Percentiles rank a stretch among this genome's conserved stretches.
These are phyloP conservation scores for Sorex maritimensis DNA, from an alignment of 2,797 vertebrate genomes.

Conservation along the genomic window DNA sequence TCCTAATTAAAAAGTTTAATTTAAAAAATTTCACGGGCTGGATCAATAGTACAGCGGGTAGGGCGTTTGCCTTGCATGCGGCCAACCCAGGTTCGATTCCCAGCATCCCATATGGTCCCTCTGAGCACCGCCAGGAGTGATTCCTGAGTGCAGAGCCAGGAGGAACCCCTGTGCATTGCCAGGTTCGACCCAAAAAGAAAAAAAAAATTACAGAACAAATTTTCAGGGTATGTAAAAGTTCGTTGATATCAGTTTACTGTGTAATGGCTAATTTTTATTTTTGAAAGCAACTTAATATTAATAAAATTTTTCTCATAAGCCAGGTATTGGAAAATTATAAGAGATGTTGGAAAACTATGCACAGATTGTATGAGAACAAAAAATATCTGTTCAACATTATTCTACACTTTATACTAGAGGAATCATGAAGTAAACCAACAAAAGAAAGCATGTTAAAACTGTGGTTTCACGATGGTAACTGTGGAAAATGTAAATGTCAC, in stretches of 20 bases:
- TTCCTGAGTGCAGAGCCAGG: no score
- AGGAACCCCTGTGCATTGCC: no score
- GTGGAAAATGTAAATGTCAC: slow-evolving; percentile 66
- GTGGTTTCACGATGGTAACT: slow-evolving; percentile 47
- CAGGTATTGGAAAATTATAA: slow-evolving; percentile 57
- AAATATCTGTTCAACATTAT: slow-evolving; percentile 32
- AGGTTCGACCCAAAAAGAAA: no score
- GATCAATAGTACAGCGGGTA: no score
- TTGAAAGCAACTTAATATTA: slow-evolving; percentile 55
- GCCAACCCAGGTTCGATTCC: no score
- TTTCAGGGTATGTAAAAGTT: slow-evolving; percentile 10
- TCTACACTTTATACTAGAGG: slow-evolving; percentile 6
- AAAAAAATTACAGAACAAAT: slow-evolving; percentile 8
- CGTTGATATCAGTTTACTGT: slow-evolving; percentile 50
- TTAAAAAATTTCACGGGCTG: no score
- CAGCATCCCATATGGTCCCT: no score
- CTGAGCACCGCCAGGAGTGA: no score
- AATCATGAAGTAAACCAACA: background rate
- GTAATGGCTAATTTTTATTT: slow-evolving; percentile 53
- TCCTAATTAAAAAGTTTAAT: no score
- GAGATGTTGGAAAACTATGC: slow-evolving; percentile 54
- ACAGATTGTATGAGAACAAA: slow-evolving; percentile 29
- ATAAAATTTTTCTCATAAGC: slow-evolving; percentile 43
- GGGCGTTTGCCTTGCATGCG: no score
- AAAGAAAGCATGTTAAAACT: slow-evolving; percentile 26